phyloP scores from a whole-genome alignment of 2,113 vertebrate species.

The Embiotoca jacksoni region DNA sequence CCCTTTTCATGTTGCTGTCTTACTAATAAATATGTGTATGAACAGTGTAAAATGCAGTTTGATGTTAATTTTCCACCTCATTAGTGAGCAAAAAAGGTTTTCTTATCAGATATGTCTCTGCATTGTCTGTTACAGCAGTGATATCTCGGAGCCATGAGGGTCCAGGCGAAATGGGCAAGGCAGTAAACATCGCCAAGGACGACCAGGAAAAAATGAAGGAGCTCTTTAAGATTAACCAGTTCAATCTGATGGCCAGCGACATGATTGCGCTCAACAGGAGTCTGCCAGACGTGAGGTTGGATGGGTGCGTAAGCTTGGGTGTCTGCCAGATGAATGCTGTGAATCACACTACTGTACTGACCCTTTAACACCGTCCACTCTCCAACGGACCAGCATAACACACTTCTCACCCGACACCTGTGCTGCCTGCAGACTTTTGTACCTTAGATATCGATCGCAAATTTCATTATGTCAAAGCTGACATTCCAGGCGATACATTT shows the following conservation, averaged over 20 bases:
- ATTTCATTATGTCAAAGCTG: conserved; percentile 9
- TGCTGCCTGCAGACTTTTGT: conserved; percentile 3
- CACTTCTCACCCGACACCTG: conserved; percentile 1
- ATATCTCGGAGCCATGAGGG: conserved; percentile 95
- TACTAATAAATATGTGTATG: no score
- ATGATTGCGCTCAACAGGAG: conserved; percentile 96
- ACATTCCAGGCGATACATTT: background rate
- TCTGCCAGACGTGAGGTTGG: conserved; percentile 94
- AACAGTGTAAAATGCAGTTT: background rate
- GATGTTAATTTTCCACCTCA: background rate
- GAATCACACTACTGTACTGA: conserved; percentile 20
- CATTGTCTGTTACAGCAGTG: conserved; percentile 84
- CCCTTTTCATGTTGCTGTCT: background rate
- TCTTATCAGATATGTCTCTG: conserved; percentile 4
- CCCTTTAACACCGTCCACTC: background rate
- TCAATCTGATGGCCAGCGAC: conserved; percentile 99
- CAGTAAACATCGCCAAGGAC: conserved; percentile 93
- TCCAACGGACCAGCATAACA: background rate
- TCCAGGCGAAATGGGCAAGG: conserved; percentile 97
- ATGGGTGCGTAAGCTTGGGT: conserved; percentile 88
- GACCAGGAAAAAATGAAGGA: conserved; percentile 99
- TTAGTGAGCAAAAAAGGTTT: background rate
- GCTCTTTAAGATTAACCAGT: conserved; percentile 99
- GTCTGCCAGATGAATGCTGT: conserved; percentile 21
- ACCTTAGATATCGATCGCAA: conserved; percentile 14